Conservation (phyloP, 2,888 invertebrate species). For the Adela reaumurella region DNA sequence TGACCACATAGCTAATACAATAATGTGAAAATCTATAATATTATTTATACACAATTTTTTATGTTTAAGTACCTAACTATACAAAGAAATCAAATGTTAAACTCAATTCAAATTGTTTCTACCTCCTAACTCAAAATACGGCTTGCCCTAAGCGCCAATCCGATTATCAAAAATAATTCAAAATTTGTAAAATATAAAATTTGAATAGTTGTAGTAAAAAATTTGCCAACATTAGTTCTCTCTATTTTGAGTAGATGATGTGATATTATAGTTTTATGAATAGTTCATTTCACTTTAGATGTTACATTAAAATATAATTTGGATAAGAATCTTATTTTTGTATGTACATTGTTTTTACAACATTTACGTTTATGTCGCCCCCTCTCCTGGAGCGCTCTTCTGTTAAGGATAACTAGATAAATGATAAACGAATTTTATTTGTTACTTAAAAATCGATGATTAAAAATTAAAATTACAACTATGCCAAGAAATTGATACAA, state of each 20-base stretch:
- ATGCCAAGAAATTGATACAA: constrained; percentile 40
- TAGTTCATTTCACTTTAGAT: constrained; percentile 23
- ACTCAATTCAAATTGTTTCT: no score
- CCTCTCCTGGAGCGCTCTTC: constrained; percentile 5
- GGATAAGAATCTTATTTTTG: constrained; percentile 42
- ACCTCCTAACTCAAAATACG: no score
- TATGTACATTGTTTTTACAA: constrained; percentile 30
- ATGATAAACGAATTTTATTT: constrained; percentile 42
- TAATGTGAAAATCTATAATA: no score
- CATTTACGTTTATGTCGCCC: background rate
- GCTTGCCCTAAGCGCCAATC: no score
- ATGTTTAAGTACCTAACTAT: no score
- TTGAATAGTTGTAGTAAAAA: constrained; percentile 17
- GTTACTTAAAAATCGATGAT: constrained; percentile 50
- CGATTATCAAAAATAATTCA: no score
- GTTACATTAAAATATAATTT: constrained; percentile 46
- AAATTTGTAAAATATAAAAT: no score
- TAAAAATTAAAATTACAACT: constrained; percentile 54
- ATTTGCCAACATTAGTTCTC: constrained; percentile 44
- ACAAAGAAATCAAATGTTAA: no score
- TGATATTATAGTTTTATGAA: constrained; percentile 50
- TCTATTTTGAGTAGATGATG: constrained; percentile 56
- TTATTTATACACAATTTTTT: no score
- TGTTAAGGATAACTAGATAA: constrained; percentile 47
- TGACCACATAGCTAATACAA: no score